These are phyloP conservation scores for Aspidoscelis tigris DNA, from an alignment of 2,113 vertebrate species.

Conservation along the genomic window DNA sequence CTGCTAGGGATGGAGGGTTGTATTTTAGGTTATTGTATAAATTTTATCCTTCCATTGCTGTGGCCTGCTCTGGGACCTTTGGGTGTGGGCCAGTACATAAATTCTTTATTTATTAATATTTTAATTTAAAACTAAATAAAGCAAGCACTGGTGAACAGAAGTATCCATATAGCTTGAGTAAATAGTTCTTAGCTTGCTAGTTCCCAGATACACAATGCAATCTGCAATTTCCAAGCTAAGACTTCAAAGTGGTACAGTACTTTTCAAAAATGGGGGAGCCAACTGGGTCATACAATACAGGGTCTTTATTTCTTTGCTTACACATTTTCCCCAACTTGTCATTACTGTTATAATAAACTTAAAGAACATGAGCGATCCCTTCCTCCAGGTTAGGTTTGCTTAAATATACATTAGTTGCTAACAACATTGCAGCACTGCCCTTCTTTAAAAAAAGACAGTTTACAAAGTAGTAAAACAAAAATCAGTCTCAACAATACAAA, in stretches of 20 bases:
- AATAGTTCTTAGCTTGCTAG: background rate
- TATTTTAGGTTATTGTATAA: too few species aligned
- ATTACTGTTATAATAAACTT: background rate
- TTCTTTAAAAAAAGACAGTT: too few species aligned
- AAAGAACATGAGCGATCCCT: background rate
- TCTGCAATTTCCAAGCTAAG: background rate
- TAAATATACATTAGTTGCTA: too few species aligned
- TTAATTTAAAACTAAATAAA: too few species aligned
- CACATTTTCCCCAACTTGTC: background rate
- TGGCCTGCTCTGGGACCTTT: too few species aligned
- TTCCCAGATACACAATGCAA: background rate
- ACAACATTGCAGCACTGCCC: too few species aligned
- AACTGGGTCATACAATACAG: background rate
- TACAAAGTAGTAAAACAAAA: too few species aligned
- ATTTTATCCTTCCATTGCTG: too few species aligned
- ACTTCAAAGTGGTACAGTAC: conserved; percentile 1
- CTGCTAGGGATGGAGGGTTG: too few species aligned
- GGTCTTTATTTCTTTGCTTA: background rate
- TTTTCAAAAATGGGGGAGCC: background rate
- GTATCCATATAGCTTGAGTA: background rate
- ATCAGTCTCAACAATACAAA: too few species aligned
- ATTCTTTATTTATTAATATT: too few species aligned
- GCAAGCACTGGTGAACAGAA: background rate
- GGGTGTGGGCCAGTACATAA: too few species aligned
- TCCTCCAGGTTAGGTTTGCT: background rate